Conservation (phyloP, 2,888 invertebrate species). For the Oligia fasciuncula region DNA sequence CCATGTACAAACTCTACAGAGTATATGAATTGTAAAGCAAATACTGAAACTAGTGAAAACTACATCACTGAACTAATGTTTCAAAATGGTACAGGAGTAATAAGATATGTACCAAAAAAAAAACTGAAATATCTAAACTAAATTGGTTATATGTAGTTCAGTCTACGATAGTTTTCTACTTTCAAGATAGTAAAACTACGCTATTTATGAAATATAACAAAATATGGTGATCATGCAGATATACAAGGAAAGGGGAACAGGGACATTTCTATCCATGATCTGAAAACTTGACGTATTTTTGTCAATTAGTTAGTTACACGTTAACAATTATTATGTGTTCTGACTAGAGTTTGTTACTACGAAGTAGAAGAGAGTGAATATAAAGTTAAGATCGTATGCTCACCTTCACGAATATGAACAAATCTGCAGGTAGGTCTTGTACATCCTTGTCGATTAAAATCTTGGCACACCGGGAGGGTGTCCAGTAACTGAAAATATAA, state of each 20-base stretch:
- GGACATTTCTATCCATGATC: slow-evolving; percentile 65
- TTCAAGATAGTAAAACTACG: slow-evolving; percentile 63
- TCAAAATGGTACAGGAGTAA: slow-evolving; percentile 49
- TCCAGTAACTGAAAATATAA: slow-evolving; percentile 98
- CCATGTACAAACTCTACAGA: slow-evolving; percentile 50
- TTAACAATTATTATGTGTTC: slow-evolving; percentile 43
- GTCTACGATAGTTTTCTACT: slow-evolving; percentile 61
- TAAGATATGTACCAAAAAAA: slow-evolving; percentile 43
- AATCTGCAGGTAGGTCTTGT: slow-evolving; percentile 99
- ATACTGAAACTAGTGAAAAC: slow-evolving; percentile 63
- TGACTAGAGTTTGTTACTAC: slow-evolving; percentile 42
- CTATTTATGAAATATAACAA: slow-evolving; percentile 64
- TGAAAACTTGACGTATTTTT: slow-evolving; percentile 63
- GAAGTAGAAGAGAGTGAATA: slow-evolving; percentile 41
- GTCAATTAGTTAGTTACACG: slow-evolving; percentile 64
- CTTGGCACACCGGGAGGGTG: slow-evolving; percentile 99
- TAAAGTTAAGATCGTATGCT: slow-evolving; percentile 74
- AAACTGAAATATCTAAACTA: slow-evolving; percentile 63
- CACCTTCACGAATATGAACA: slow-evolving; percentile 99
- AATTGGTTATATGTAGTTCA: slow-evolving; percentile 52
- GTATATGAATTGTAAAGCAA: slow-evolving; percentile 57
- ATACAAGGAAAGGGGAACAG: slow-evolving; percentile 56
- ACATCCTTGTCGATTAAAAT: slow-evolving; percentile 99
- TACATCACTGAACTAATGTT: slow-evolving; percentile 61
- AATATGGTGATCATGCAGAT: slow-evolving; percentile 68